Percentiles rank a stretch among this genome's conserved stretches.
phyloP scores from a whole-genome alignment of 1,140 invertebrate species.

The Saccostrea glomerata region DNA sequence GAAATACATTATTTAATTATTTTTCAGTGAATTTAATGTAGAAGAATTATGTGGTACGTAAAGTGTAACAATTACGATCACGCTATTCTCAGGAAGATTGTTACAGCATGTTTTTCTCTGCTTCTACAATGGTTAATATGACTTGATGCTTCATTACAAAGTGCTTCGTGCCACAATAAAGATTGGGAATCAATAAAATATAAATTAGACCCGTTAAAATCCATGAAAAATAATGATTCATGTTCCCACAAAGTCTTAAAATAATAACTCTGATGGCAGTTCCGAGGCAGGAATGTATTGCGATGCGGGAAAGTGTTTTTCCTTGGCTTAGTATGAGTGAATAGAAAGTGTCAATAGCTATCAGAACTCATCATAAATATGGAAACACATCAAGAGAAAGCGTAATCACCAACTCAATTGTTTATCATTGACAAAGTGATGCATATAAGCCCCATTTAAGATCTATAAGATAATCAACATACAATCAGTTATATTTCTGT shows the following conservation, averaged over 20 bases:
- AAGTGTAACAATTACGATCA: background rate
- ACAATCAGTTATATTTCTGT: background rate
- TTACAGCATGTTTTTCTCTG: conserved; percentile 11
- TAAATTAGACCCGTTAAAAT: conserved; percentile 33
- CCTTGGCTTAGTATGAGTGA: background rate
- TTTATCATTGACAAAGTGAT: background rate
- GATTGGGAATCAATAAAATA: conserved; percentile 13
- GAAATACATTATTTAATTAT: background rate
- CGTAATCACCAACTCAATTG: conserved; percentile 1
- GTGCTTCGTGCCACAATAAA: conserved; percentile 19
- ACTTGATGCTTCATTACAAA: conserved; percentile 32
- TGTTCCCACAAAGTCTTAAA: conserved; percentile 25
- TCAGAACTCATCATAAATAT: background rate
- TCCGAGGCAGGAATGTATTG: background rate
- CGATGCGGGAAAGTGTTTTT: background rate
- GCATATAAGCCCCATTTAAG: background rate
- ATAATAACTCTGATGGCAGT: background rate
- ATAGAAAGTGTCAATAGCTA: conserved; percentile 21
- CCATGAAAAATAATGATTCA: conserved; percentile 35
- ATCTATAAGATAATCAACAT: background rate
- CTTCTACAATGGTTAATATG: background rate
- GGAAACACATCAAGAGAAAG: background rate
- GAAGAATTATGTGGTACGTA: background rate
- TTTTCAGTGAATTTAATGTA: background rate
- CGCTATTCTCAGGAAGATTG: background rate